A percentile compares a stretch with the other conserved stretches of the same genome.
Evolutionary conservation across 23 tunicate species (phyloP).

Genomic region (Oikopleura dioica): DNA sequence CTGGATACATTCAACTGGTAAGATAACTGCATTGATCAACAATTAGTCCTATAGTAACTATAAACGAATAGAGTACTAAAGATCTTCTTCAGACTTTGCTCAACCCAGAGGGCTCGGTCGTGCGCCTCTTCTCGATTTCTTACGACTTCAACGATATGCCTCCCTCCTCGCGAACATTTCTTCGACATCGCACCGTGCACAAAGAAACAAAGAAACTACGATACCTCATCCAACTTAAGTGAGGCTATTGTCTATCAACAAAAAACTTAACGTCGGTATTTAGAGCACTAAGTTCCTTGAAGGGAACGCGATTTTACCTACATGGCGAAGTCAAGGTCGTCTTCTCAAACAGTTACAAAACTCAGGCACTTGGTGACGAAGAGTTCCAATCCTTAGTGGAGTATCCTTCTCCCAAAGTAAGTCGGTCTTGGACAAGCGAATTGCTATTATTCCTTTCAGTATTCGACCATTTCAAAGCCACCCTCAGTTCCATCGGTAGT

Average conservation of each 20-base stretch:
- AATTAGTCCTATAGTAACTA: neutral
- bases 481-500: no score
- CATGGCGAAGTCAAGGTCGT: neutral
- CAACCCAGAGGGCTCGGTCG: neutral
- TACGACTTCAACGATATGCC: slow-evolving; percentile 10
- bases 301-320: neutral
- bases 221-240: neutral
- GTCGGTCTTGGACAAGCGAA: no score
- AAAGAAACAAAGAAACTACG: slow-evolving; percentile 3
- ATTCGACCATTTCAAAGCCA: no score
- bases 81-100: neutral
- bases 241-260: neutral
- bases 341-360: neutral
- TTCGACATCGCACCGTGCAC: neutral
- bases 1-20: neutral
- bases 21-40: neutral
- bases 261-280: neutral
- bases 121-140: neutral
- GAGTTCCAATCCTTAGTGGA: neutral
- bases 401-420: neutral
- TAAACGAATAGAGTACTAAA: neutral
- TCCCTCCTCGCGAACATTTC: neutral
- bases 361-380: neutral
- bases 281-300: neutral
- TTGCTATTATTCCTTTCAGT: no score